Evolutionary conservation across 1,140 invertebrate species (phyloP).

Genomic region (Propsilocerus akamusi): DNA sequence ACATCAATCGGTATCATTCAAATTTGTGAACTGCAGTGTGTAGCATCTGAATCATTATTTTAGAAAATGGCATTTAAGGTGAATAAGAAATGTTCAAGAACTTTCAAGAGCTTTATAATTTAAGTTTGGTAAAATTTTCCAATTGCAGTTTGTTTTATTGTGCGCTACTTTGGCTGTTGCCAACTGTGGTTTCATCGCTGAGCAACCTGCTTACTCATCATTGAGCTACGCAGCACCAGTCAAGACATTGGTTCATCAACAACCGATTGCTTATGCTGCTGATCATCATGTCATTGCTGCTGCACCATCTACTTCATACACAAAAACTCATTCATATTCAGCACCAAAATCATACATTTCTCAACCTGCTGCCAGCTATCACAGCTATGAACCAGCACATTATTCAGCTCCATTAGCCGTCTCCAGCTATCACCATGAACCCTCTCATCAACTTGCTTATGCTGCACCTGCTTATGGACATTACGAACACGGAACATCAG

Average conservation of each 20-base stretch:
- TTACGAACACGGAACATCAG: conserved; percentile 30
- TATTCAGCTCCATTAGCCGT: conserved; percentile 11
- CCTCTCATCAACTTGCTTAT: conserved; percentile 17
- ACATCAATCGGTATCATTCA: neutral
- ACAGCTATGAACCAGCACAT: conserved; percentile 8
- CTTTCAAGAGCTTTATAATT: neutral
- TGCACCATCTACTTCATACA: neutral
- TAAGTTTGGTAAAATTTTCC: neutral
- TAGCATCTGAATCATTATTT: neutral
- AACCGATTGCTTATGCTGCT: conserved; percentile 10
- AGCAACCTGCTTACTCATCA: conserved; percentile 12
- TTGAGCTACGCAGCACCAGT: conserved; percentile 8
- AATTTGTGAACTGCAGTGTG: neutral
- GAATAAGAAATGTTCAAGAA: neutral
- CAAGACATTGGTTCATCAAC: conserved; percentile 11
- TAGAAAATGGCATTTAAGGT: neutral
- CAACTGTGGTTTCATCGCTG: conserved; percentile 21
- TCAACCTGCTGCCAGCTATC: conserved; percentile 15
- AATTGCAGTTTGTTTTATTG: conserved; percentile 19
- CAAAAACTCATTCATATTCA: conserved; percentile 7
- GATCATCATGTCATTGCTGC: conserved; percentile 6
- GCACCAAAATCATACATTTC: conserved; percentile 9
- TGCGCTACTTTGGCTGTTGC: conserved; percentile 24
- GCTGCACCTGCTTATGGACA: conserved; percentile 24
- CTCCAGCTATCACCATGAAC: conserved; percentile 13